Percentiles rank a stretch among this genome's conserved stretches.
Conservation (phyloP, 2,888 invertebrate species). For the Eueremaeus valkanovi region DNA sequence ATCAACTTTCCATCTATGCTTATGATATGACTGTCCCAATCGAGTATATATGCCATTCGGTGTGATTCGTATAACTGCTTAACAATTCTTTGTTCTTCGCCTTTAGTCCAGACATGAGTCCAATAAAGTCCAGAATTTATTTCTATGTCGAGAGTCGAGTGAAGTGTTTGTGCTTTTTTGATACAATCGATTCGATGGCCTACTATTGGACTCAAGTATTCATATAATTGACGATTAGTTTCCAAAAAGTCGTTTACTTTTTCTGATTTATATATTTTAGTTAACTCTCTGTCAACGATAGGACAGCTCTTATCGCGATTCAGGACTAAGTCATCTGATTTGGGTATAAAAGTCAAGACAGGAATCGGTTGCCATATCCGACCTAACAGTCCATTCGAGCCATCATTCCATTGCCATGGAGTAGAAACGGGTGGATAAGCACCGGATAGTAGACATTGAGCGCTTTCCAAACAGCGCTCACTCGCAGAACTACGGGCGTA, state of each 20-base stretch:
- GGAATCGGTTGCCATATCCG: constrained; percentile 38
- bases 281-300: not conserved
- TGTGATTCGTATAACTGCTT: not conserved
- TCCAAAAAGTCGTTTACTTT: not conserved
- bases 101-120: constrained; percentile 30
- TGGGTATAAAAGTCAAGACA: constrained; percentile 30
- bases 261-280: constrained; percentile 1
- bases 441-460: constrained; percentile 21
- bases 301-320: constrained; percentile 30
- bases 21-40: too few relatives aligned
- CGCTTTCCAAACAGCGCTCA: constrained; percentile 39
- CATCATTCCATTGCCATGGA: constrained; percentile 33
- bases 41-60: constrained; percentile 5
- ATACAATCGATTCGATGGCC: constrained; percentile 29
- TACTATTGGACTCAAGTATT: constrained; percentile 19
- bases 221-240: not conserved
- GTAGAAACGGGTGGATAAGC: constrained; percentile 35
- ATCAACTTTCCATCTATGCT: too few relatives aligned
- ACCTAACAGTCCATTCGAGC: not conserved
- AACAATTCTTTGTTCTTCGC: constrained; percentile 21
- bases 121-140: constrained; percentile 14
- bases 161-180: not conserved
- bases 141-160: constrained; percentile 33
- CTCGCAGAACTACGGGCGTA: constrained; percentile 35
- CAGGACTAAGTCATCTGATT: constrained; percentile 30